Evolutionary conservation across 2,113 vertebrate species (phyloP).

Genomic region (Pycnonotus jocosus): DNA sequence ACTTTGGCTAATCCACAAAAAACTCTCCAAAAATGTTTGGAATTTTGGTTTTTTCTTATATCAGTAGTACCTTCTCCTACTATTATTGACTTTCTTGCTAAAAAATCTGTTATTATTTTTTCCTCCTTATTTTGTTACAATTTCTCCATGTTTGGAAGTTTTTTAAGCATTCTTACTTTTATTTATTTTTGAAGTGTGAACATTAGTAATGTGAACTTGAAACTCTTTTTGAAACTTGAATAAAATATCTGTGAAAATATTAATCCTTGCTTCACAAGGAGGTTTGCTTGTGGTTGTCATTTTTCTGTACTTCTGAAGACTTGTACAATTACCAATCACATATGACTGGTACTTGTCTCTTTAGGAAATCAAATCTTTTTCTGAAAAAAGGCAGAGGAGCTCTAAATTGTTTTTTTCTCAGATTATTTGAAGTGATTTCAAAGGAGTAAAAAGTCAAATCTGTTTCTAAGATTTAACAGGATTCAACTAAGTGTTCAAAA

Average conservation of each 20-base stretch:
- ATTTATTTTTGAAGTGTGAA: neutral
- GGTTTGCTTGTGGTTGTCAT: neutral
- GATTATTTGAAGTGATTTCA: neutral
- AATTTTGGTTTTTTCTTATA: fast-evolving
- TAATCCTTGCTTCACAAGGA: neutral
- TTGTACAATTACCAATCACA: neutral
- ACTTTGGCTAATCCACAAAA: neutral
- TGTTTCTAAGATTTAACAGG: neutral
- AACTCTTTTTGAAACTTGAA: neutral
- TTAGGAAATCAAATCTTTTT: neutral
- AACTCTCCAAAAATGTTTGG: neutral
- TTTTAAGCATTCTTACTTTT: neutral
- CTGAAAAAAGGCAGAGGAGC: neutral
- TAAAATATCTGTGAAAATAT: neutral
- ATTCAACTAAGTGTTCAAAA: neutral
- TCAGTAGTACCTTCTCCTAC: neutral
- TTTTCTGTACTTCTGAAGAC: neutral
- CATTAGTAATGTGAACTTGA: neutral
- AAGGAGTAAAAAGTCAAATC: neutral
- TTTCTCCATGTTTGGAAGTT: neutral
- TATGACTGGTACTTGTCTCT: neutral
- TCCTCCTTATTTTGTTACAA: neutral
- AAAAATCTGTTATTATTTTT: neutral
- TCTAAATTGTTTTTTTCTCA: neutral
- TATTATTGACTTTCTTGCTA: neutral